Base-by-base conservation (phyloP, 2,797 vertebrate genomes). In the Iguana delicatissima region DNA sequence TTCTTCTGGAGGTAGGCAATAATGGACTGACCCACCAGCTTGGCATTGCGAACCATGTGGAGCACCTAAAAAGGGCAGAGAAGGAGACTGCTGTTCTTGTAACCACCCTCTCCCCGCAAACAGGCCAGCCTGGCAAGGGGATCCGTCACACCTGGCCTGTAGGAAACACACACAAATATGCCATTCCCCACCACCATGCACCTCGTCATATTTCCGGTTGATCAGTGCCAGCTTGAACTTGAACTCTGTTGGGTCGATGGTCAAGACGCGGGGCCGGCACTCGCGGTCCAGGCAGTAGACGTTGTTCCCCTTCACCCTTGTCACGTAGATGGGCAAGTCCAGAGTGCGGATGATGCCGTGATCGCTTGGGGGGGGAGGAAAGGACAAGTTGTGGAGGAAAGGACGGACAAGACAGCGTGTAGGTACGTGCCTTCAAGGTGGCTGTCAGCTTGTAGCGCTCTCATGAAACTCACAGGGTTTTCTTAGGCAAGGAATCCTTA, bases 1-100 rank as follows among this genome's bases (percentile, higher is more conserved):
- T 99, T 99, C 95, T 99, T 99, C 97, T 99, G 99, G 92, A 99
- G 98, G 96, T 99, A 99, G 3, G 99, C 99, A 9, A 99, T 99
- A 96, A 99, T 99, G 69, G 99, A 99, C 98, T 99, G 99, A 2
- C 99, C 99, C 52, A 99, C 99, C 10, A 99, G 96, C 94, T 99
- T 99, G 76, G 99, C 99, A 0, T 99, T 99, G 79, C 99, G 98
- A 91, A 99, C 99, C 99, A 99, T 99, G 97, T 99, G 99, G 82
- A 99, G 97, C 42, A 99, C 99, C 99, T 99, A 94, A 64, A 84
- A 26, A 46, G 64, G 22, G 50, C 4, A 1, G 3, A 55, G 6
- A n/a, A 0, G 22, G 14, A 57, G 6, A 38, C 32, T 0, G 16
- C 20, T 22, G 4, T 6, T 22, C 20, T 22, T 1, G 1, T 62